Base-by-base conservation (phyloP, 2,797 vertebrate genomes). In the Echeneis naucrates region DNA sequence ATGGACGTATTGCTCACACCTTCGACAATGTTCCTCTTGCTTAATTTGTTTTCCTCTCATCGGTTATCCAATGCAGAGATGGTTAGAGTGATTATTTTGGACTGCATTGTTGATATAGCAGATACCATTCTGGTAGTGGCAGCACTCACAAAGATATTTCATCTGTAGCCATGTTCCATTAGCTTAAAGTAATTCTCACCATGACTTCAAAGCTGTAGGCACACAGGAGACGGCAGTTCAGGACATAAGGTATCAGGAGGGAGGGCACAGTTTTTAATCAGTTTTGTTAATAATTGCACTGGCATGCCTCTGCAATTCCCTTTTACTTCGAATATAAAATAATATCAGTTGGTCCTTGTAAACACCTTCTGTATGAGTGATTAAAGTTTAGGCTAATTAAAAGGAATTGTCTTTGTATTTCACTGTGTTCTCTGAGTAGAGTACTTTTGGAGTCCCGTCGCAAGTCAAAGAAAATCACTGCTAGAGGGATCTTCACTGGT, bases 401-500 rank as follows among this genome's bases (percentile, higher is more conserved):
- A 74, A 72, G 37, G 33, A 12, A 32, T 67, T 37, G 8, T 40
- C 8, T 71, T 3, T 50, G 1, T 57, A 48, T 61, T 14, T 30
- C 11, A 63, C 71, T 30, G 37, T 52, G 81, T 52, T 57, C 1
- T 59, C 45, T 51, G 32, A 24, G 70, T 89, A 99, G 98, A 92
- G 98, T 99, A 16, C 95, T 99, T 82, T 86, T 99, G 92, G 98
- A 99, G 89, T 99, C 98, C 26, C 97, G 98, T 16, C 97, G 98
- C 77, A 99, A 99, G 89, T 99, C 98, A 44, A 99, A 99, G 95
- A 99, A 99, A 94, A 99, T 99, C 89, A 99, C 98, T 63, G 98
- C 97, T 80, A 94, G 98, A 90, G 98, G 98, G 72, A 99, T 99
- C 89, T 99, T 99, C 89, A 96, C 97, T 55, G 97, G 98, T 62